phyloP scores from a whole-genome alignment of 1,140 invertebrate genomes.

The Drosophila ananassae region DNA sequence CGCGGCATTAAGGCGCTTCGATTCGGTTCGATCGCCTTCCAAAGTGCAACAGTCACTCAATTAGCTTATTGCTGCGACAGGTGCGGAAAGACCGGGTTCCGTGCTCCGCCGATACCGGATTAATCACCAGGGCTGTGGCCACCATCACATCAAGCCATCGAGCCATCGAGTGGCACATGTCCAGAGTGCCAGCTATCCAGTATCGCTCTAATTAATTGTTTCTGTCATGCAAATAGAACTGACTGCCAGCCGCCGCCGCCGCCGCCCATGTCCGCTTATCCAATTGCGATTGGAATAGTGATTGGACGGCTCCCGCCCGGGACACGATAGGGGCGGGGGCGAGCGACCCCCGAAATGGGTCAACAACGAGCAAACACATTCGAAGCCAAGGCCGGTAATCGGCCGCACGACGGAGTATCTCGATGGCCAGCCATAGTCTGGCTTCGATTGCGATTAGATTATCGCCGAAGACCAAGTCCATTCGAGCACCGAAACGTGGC shows the following conservation, averaged over 20 bases:
- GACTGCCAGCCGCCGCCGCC: too few species aligned
- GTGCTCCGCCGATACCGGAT: not conserved
- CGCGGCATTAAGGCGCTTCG: slow-evolving; percentile 26
- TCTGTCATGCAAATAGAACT: slow-evolving; percentile 36
- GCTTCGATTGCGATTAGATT: slow-evolving; percentile 33
- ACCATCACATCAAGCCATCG: slow-evolving; percentile 12
- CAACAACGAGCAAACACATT: not conserved
- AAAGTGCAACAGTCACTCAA: slow-evolving; percentile 28
- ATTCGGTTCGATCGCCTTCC: slow-evolving; percentile 25
- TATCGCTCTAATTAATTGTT: slow-evolving; percentile 42
- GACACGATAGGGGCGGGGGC: too few species aligned
- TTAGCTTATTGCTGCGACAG: slow-evolving; percentile 10
- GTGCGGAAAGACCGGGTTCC: slow-evolving; percentile 11
- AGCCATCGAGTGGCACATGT: slow-evolving; percentile 32
- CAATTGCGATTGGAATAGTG: slow-evolving; percentile 22
- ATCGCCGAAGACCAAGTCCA: slow-evolving; percentile 35
- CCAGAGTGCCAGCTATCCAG: not conserved
- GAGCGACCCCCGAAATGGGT: slow-evolving; percentile 7
- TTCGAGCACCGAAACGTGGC: slow-evolving; percentile 31
- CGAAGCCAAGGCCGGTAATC: slow-evolving; percentile 16
- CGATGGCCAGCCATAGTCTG: slow-evolving; percentile 11
- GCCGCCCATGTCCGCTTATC: slow-evolving; percentile 17
- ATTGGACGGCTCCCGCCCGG: not conserved
- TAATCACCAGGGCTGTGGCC: slow-evolving; percentile 8
- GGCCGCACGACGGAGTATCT: not conserved